Evolutionary conservation across 64 coral and sea anemone species (phyloP), one percentile per base, ranked within the genome.

Genomic region (Pachyseris speciosa): DNA sequence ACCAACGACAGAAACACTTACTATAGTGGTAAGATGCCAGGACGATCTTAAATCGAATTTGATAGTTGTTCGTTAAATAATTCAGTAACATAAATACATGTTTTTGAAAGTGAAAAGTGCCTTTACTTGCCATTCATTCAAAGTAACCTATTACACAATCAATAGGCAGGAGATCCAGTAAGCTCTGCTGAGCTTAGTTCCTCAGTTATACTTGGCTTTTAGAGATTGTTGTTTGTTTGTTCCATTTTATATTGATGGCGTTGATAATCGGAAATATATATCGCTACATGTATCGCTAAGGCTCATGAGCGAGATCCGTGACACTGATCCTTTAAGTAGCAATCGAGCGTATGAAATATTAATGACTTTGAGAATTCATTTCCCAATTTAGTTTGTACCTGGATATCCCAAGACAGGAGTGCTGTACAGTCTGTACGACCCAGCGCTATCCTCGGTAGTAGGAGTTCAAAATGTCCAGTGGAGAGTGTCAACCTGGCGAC

Each of bases 11-110:
- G 70, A 84, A 24, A 55, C 75, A 2, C 47, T 92, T 30, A 36
- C 69, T 9, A 28, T 92, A 33, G 79, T 92, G 79, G 90, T 92
- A 86, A 41, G 81, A 11, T 15, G 16, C 5, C 30, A 16, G 12
- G 11, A n/a, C 30, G 13, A 15, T 22, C 72, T 9, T 67, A 67
- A 34, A 67, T 67, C 7, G 4, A 16, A 13, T 6, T 13, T 41
- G 38, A 36, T 26, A 26, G 8, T 7, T 36, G 0, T 20, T 29
- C 33, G n/a, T n/a, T n/a, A n/a, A n/a, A n/a, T 29, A 20, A 68
- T 68, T 8, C 8, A 68, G 7, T 7, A 22, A 68, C 33, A 10
- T 10, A 29, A 22, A 26, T 9, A 68, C 22, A 8, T 16, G 68
- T 19, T 31, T 17, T 42, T 72, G 68, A 29, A n/a, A n/a, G n/a